Percentiles rank a stretch among this genome's conserved stretches.
Evolutionary conservation across 2,113 vertebrate species (phyloP).

Genomic region (Phylloscopus trochilus): DNA sequence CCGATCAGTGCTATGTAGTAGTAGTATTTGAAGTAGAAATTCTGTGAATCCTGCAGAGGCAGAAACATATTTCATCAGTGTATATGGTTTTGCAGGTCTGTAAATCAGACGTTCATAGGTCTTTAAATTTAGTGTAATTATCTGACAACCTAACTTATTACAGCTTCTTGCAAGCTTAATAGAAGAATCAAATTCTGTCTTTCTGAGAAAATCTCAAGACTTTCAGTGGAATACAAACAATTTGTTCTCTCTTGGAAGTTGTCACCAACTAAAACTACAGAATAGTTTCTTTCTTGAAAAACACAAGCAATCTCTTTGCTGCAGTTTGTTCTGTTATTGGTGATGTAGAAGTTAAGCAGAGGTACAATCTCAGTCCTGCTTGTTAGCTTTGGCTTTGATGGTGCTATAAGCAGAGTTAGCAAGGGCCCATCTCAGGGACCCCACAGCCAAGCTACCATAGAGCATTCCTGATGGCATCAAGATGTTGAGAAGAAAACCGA

Average conservation of each 20-base stretch:
- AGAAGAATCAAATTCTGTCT: background rate
- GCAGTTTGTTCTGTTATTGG: background rate
- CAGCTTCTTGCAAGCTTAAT: background rate
- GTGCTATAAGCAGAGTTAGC: background rate
- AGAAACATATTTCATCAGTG: background rate
- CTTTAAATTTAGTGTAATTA: background rate
- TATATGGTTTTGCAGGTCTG: background rate
- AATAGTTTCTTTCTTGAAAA: background rate
- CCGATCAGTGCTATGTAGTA: background rate
- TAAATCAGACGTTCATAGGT: background rate
- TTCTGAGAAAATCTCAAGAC: background rate
- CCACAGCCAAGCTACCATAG: background rate
- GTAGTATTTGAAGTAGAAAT: background rate
- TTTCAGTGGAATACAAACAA: background rate
- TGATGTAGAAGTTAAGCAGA: background rate
- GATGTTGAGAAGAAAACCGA: background rate
- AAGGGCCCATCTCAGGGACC: background rate
- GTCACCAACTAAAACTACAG: background rate
- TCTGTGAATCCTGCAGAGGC: background rate
- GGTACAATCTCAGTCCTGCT: background rate
- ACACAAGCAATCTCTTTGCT: background rate
- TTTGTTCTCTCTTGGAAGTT: background rate
- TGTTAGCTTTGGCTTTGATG: background rate
- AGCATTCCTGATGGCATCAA: background rate
- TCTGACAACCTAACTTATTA: background rate